These are phyloP conservation scores for Pteropus rufus DNA, from an alignment of 2,797 vertebrate genomes.

Conservation along the genomic window DNA sequence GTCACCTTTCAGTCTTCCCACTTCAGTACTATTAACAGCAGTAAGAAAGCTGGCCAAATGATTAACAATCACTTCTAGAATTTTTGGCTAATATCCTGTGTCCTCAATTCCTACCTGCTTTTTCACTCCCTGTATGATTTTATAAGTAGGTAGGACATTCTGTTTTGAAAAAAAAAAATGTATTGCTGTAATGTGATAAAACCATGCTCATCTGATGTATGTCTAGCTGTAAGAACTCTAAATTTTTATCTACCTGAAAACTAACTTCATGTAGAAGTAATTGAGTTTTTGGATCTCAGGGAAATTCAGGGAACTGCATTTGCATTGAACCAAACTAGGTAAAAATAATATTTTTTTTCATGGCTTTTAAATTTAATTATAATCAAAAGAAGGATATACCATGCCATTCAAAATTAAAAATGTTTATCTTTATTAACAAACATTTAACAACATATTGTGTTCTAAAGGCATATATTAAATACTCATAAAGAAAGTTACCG, in stretches of 20 bases:
- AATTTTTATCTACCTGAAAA: background rate
- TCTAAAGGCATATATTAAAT: constrained; percentile 9
- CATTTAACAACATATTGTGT: background rate
- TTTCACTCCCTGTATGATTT: background rate
- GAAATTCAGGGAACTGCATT: background rate
- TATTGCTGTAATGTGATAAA: background rate
- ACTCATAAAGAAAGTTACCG: constrained; percentile 84
- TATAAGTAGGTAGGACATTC: background rate
- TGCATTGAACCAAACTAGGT: background rate
- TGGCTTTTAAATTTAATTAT: constrained; percentile 5
- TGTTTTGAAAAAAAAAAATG: background rate
- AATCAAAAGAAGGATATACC: background rate
- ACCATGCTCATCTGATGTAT: background rate
- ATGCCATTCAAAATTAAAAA: background rate
- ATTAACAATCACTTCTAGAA: background rate
- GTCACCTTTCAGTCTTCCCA: background rate
- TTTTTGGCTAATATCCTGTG: background rate
- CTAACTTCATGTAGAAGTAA: background rate
- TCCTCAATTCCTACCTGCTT: background rate
- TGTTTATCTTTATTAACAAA: constrained; percentile 40
- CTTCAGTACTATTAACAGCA: background rate
- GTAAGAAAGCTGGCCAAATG: background rate
- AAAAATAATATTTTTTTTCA: background rate
- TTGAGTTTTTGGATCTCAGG: background rate
- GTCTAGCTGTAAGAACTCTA: background rate